Percentiles rank a stretch among this genome's conserved stretches.
Conservation (phyloP, 2,797 vertebrate genomes). For the Paratrypauchen microcephalus region DNA sequence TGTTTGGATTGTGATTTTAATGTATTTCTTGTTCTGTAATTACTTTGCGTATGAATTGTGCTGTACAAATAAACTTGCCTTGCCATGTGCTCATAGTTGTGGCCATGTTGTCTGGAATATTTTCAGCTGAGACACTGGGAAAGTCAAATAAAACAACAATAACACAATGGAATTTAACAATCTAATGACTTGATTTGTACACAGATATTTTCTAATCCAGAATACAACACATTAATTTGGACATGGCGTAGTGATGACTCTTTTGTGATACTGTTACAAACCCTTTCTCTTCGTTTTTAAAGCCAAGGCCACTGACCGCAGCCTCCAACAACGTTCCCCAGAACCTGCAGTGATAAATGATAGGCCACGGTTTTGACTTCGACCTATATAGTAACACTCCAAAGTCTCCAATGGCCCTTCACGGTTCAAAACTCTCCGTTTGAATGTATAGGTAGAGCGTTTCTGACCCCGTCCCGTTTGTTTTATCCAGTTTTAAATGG, state of each 20-base stretch:
- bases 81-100: too few species aligned
- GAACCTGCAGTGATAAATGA: slow-evolving; percentile 31
- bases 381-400: slow-evolving; percentile 22
- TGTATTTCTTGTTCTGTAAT: too few species aligned
- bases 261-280: slow-evolving; percentile 64
- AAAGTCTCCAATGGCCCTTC: slow-evolving; percentile 32
- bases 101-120: too few species aligned
- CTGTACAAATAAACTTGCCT: too few species aligned
- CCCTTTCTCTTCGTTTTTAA: slow-evolving; percentile 39
- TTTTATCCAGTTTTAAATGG: slow-evolving; percentile 36
- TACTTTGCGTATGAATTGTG: too few species aligned
- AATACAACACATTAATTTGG: slow-evolving; percentile 2
- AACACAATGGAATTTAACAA: not conserved
- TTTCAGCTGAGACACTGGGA: too few species aligned
- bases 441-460: slow-evolving; percentile 41
- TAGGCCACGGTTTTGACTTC: slow-evolving; percentile 27
- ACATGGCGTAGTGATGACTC: slow-evolving; percentile 3
- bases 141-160: too few species aligned
- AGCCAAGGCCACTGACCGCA: slow-evolving; percentile 37
- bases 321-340: slow-evolving; percentile 27
- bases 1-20: too few species aligned
- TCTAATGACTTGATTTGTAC: not conserved
- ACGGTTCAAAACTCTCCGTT: slow-evolving; percentile 1
- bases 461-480: slow-evolving; percentile 5
- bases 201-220: not conserved